Evolutionary conservation across 1,140 invertebrate genomes (phyloP), one percentile per base, ranked within the genome.

Genomic region (Aphaenogaster floridana): DNA sequence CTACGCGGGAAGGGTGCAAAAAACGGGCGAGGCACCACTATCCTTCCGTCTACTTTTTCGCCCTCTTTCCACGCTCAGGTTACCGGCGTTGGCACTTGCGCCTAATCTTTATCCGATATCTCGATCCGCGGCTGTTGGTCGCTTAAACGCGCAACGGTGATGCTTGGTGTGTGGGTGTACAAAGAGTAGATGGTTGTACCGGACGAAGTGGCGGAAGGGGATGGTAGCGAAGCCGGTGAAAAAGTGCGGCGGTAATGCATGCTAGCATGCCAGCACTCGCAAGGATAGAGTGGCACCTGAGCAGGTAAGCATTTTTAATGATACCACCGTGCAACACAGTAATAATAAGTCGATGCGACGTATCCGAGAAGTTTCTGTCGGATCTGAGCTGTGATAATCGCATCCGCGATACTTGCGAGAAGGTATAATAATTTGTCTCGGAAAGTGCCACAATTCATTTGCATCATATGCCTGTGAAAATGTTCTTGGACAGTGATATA

Each of bases 51-150:
- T 36, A 15, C 59, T 78, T 87, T 84, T 86, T 57, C 64, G 68
- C 39, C 59, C 72, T 54, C 68, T 89, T 80, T 80, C 50, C 59
- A n/a, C 45, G 45, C 78, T 84, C 87, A 79, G 81, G 85, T 86
- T 92, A 77, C 72, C 63, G 42, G 74, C 76, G 79, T 88, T 74
- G 85, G 50, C 78, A 90, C 78, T 88, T 61, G 77, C 86, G 83
- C 74, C 89, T 92, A 92, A 92, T 92, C 92, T 92, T 90, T 92
- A 92, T 91, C 89, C 91, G 90, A 92, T 92, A 92, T 90, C 92
- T 85, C 69, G 90, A 92, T 91, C 13, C 79, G 76, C 85, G 88
- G 78, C 78, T 86, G 83, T 88, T 86, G 81, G 63, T 89, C 66
- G 89, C 68, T 91, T 68, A 86, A 89, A 79, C 66, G 86, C 77